Evolutionary conservation across 2,113 vertebrate genomes (phyloP).

Genomic region (Pyxicephalus adspersus): DNA sequence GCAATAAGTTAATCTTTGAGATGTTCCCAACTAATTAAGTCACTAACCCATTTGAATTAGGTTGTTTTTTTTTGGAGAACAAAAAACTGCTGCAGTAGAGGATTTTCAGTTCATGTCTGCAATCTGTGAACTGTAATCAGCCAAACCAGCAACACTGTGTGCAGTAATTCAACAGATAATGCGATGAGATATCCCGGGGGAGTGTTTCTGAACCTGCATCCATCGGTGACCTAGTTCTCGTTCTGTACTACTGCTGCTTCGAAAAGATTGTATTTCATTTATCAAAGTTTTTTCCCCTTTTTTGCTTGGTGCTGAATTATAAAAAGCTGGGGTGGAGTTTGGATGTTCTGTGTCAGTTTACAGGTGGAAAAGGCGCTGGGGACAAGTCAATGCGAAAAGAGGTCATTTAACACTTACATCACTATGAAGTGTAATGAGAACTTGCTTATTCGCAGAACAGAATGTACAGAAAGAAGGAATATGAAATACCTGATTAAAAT

Average conservation of each 20-base stretch:
- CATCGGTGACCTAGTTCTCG: constrained; percentile 58
- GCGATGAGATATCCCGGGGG: constrained; percentile 53
- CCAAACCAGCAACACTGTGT: constrained; percentile 46
- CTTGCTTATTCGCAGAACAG: constrained; percentile 10
- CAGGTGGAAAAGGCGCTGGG: constrained; percentile 12
- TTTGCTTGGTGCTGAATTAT: constrained; percentile 15
- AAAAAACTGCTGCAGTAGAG: constrained; percentile 33
- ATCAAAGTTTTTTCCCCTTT: constrained; percentile 46
- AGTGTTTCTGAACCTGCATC: constrained; percentile 34
- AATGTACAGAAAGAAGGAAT: constrained; percentile 1
- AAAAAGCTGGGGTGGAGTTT: constrained; percentile 24
- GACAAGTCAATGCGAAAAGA: constrained; percentile 1
- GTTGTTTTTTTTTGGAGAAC: constrained; percentile 30
- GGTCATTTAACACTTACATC: constrained; percentile 34
- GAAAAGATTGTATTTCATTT: constrained; percentile 35
- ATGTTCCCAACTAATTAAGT: constrained; percentile 37
- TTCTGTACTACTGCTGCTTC: constrained; percentile 42
- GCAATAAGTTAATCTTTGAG: background rate
- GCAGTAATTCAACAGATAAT: constrained; percentile 57
- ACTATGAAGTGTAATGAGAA: constrained; percentile 29
- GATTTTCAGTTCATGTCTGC: constrained; percentile 25
- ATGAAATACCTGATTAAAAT: constrained; percentile 14
- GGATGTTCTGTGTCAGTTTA: background rate
- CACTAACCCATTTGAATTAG: constrained; percentile 1
- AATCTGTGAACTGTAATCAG: constrained; percentile 55